phyloP scores from a whole-genome alignment of 30 jellyfish, hydroid and myxozoan genomes.

The Aurelia sp. region DNA sequence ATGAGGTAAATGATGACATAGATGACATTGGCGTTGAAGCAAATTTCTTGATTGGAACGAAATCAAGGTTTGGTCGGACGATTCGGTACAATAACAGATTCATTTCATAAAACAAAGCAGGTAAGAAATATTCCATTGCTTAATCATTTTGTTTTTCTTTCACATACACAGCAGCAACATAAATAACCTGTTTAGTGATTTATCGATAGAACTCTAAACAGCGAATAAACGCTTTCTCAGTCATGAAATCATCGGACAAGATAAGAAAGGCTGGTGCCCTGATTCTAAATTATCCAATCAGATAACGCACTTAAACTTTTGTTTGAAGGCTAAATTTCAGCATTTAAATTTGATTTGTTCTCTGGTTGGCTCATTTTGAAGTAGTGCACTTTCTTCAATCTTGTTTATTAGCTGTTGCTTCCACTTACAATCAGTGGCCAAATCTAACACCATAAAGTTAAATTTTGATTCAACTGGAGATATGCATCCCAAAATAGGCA shows the following conservation, averaged over 20 bases:
- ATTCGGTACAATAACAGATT: constrained; percentile 20
- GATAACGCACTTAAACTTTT: not conserved
- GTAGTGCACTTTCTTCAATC: no score
- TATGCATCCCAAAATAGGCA: no score
- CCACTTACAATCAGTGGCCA: no score
- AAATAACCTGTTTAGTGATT: not conserved
- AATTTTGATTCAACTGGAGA: no score
- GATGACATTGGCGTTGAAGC: constrained; percentile 1
- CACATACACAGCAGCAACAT: not conserved
- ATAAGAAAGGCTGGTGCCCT: not conserved
- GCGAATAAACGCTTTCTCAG: not conserved
- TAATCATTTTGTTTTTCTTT: not conserved
- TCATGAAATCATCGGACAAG: not conserved
- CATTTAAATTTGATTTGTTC: not conserved
- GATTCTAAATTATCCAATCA: not conserved
- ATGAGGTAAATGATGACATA: not conserved
- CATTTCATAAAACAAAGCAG: not conserved
- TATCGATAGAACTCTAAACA: not conserved
- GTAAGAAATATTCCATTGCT: not conserved
- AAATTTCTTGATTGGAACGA: constrained; percentile 12
- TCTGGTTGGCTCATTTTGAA: not conserved
- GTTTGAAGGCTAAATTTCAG: not conserved
- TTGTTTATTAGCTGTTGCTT: no score
- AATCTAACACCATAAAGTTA: no score
- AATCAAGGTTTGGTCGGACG: constrained; percentile 27